Evolutionary conservation across 1,140 invertebrate species (phyloP), one percentile per base, ranked within the genome.

Genomic region (Popillia japonica): DNA sequence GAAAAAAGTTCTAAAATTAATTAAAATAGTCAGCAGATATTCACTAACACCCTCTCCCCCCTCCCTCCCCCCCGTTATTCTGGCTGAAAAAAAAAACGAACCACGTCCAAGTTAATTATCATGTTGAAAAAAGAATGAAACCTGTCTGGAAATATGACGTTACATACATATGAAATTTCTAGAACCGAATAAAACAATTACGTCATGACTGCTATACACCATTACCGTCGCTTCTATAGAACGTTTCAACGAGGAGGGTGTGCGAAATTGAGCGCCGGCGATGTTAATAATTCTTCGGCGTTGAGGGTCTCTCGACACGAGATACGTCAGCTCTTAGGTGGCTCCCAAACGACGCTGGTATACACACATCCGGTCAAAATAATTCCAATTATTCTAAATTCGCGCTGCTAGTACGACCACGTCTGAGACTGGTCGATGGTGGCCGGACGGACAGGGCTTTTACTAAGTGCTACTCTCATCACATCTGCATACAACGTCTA

Each of bases 401-500:
- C 22, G 14, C 22, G 7, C 61, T 22, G 27, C 1, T 34, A 34
- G 27, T 8, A 34, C 61, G 61, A 27, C 61, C 61, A 68, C 61
- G 61, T 14, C 6, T 22, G 61, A 6, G 61, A 17, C 61, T 68
- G 61, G 61, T 34, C 61, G 44, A 48, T 48, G 27, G 8, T 7
- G 14, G 11, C 6, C 14, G 48, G 27, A 68, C 22, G 61, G 61
- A 34, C 61, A 68, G 61, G 11, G 61, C 61, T 68, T 48, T 55
- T 17, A 22, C 22, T 68, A 68, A 68, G 61, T 68, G 61, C 61
- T 68, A 27, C 61, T 68, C 61, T 68, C 61, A 68, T 68, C 61
- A 14, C 61, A 68, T 68, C 61, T 81, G 77, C 81, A 79, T 80
- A 79, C 75, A 77, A 79, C 64, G 73, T 77, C 78, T 79, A 82